Conservation (phyloP, 2,113 vertebrate genomes). For the Lasiurus cinereus region DNA sequence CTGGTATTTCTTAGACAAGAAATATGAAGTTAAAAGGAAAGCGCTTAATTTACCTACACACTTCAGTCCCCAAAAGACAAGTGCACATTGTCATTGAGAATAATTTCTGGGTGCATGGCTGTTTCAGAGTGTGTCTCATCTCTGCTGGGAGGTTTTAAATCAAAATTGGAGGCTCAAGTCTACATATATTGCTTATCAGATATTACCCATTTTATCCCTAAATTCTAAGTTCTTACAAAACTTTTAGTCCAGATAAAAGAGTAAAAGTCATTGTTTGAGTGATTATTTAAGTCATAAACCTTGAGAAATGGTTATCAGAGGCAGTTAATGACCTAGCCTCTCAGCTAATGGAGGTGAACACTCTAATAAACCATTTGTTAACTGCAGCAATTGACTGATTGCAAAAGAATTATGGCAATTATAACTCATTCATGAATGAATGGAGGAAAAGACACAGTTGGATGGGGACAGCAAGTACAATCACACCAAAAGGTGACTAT, state of each 20-base stretch:
- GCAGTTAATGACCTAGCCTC: slow-evolving; percentile 79
- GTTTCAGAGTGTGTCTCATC: background rate
- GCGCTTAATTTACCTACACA: background rate
- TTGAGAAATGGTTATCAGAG: slow-evolving; percentile 80
- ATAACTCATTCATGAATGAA: slow-evolving; percentile 79
- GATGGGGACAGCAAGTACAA: slow-evolving; percentile 51
- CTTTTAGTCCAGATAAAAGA: slow-evolving; percentile 74
- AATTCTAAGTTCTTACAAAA: slow-evolving; percentile 68
- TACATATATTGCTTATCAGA: slow-evolving; percentile 17
- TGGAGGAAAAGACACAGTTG: slow-evolving; percentile 66
- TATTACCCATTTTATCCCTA: slow-evolving; percentile 47
- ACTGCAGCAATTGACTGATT: slow-evolving; percentile 79
- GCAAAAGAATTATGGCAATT: slow-evolving; percentile 78
- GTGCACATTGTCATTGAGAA: background rate
- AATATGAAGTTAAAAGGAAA: slow-evolving; percentile 41
- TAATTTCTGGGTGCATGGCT: background rate
- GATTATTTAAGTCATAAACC: slow-evolving; percentile 82
- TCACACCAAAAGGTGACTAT: slow-evolving; percentile 38
- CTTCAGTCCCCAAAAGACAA: background rate
- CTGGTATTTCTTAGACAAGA: background rate
- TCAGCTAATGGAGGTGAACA: slow-evolving; percentile 83
- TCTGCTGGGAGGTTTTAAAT: background rate
- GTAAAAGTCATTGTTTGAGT: slow-evolving; percentile 68
- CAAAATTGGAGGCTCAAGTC: background rate
- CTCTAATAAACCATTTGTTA: slow-evolving; percentile 85